Base-by-base conservation (phyloP, 2,797 vertebrate genomes). In the Atherinosoma microstoma region DNA sequence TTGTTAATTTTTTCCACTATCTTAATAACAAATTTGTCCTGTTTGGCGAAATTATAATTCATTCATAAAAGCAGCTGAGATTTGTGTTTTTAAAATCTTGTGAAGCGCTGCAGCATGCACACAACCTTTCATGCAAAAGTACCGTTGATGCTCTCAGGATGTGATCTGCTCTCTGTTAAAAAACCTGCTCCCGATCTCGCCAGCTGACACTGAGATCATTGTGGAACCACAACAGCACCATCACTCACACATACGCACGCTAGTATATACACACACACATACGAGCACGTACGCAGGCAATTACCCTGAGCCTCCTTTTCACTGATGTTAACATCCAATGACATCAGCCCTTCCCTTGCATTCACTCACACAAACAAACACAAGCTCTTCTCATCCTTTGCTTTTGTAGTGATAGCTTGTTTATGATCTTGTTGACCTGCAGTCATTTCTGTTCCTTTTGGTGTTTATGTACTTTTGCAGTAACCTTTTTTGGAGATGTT, bases 141-240 rank as follows among this genome's bases (percentile, higher is more conserved):
- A 11, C 32, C 73, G 83, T 84, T 84, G 61, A 84, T 67, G 81
- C 84, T 89, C 3, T 68, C 74, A 78, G 80, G 78, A 81, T 69
- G 68, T 8, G 67, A 82, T 68, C 64, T 57, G 38, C 30, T 56
- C 70, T 27, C 66, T 72, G 75, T 76, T 87, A 73, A 67, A 72
- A 80, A 85, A 80, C 76, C 75, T 88, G 80, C 83, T 90, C 71
- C 83, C 76, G 83, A 75, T 89, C 79, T 88, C 76, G 73, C 47
- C 64, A 76, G 82, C 81, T 74, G 75, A 84, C 89, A 79, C 73
- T 27, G 67, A 87, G 82, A 86, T 83, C 86, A 80, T 87, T 73
- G 77, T 89, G 83, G 68, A 85, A 85, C 73, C 49, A 66, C 85
- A 87, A 77, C 74, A 79, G 51, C 77, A 70, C 79, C 29, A 67